These are phyloP conservation scores for Drosophila cognata DNA, from an alignment of 2,888 invertebrate species.

Conservation along the genomic window DNA sequence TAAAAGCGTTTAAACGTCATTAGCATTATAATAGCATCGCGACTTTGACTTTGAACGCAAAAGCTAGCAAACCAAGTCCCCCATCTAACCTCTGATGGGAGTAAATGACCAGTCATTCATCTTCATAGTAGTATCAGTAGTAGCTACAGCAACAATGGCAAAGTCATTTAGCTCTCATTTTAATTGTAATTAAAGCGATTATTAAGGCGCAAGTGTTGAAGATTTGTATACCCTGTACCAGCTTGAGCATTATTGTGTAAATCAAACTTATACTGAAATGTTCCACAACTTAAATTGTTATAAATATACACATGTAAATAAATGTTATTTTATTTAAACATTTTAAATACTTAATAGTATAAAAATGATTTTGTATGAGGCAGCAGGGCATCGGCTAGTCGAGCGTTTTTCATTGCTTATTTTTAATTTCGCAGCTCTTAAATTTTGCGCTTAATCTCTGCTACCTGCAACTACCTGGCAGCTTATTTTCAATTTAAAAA, in stretches of 20 bases:
- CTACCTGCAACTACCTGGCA: constrained; percentile 50
- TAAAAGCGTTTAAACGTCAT: constrained; percentile 72
- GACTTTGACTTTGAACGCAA: constrained; percentile 53
- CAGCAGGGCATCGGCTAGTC: neutral
- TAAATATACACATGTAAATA: neutral
- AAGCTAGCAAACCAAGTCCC: neutral
- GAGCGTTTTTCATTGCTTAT: neutral
- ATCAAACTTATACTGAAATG: neutral
- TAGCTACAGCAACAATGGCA: constrained; percentile 21
- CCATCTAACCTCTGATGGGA: neutral
- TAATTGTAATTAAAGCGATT: constrained; percentile 78
- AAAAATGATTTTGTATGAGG: neutral
- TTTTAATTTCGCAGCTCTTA: constrained; percentile 27
- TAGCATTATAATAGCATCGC: constrained; percentile 73
- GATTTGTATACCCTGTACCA: constrained; percentile 9
- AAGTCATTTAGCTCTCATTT: constrained; percentile 67
- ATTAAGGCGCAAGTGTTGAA: constrained; percentile 48
- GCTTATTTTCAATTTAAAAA: constrained; percentile 69
- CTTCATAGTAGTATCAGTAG: constrained; percentile 42
- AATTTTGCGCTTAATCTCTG: constrained; percentile 55
- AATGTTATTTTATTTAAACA: neutral
- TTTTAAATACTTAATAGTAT: no score
- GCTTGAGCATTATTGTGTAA: neutral
- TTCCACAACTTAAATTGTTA: neutral
- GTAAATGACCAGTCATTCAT: constrained; percentile 63